Percentiles rank a stretch among this genome's conserved stretches.
phyloP scores from a whole-genome alignment of 2,113 vertebrate genomes.

The Pica pica region DNA sequence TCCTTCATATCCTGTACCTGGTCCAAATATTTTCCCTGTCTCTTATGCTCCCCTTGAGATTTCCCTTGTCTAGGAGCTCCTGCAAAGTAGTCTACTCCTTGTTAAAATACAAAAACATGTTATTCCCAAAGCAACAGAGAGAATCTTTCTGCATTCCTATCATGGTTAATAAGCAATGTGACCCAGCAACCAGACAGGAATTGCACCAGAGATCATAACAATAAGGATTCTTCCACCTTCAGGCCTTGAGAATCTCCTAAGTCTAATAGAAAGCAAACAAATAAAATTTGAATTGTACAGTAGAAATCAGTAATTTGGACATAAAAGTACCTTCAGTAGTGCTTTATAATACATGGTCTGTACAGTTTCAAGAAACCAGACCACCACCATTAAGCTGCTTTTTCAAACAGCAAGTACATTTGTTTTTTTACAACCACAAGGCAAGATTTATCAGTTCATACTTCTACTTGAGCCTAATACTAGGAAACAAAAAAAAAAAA shows the following conservation, averaged over 20 bases:
- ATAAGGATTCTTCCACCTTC: background rate
- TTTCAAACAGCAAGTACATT: background rate
- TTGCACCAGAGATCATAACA: background rate
- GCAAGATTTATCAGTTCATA: conserved; percentile 25
- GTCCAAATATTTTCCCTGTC: background rate
- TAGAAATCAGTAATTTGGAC: background rate
- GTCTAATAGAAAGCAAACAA: background rate
- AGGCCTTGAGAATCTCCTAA: background rate
- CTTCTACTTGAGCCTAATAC: background rate
- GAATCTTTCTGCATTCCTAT: background rate
- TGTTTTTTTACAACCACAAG: background rate
- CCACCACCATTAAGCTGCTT: background rate
- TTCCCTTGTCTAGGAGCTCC: background rate
- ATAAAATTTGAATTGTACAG: background rate
- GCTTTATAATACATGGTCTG: background rate
- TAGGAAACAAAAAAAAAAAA: background rate
- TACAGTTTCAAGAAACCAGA: conserved; percentile 1
- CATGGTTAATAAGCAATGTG: background rate
- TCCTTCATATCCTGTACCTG: conserved; percentile 6
- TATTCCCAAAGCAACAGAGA: background rate
- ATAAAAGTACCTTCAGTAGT: background rate
- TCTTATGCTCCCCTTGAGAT: conserved; percentile 6
- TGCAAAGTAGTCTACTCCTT: background rate
- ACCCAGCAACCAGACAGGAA: background rate
- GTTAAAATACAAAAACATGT: background rate